phyloP scores from a whole-genome alignment of 2,797 vertebrate genomes.

The Cygnus olor region DNA sequence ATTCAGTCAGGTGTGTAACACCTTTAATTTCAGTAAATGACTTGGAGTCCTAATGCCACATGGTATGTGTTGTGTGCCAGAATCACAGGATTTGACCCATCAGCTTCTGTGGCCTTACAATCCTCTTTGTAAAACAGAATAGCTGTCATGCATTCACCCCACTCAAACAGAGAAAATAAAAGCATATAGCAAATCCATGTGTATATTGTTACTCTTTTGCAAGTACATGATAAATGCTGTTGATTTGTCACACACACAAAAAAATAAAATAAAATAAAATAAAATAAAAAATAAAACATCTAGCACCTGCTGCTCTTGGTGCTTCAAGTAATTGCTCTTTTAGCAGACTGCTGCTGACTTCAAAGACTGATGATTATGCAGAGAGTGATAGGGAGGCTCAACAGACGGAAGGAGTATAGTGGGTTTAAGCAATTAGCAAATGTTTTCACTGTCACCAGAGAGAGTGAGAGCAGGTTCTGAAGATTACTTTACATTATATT shows the following conservation, averaged over 20 bases:
- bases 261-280: neutral
- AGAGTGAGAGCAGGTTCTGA: neutral
- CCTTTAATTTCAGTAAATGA: neutral
- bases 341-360: slow-evolving; percentile 1
- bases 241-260: neutral
- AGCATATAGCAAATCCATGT: neutral
- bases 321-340: slow-evolving; percentile 27
- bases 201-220: neutral
- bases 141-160: neutral
- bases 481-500: neutral
- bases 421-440: slow-evolving; percentile 19
- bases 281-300: neutral
- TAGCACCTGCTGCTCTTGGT: neutral
- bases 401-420: neutral
- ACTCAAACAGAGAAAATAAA: neutral
- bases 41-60: neutral
- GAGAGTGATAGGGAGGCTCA: neutral
- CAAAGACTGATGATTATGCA: neutral
- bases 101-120: neutral
- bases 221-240: neutral
- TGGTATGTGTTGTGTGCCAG: neutral
- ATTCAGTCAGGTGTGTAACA: neutral
- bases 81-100: neutral
- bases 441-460: neutral
- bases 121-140: neutral